phyloP scores from a whole-genome alignment of 2,113 vertebrate species.

The Onychorhynchus coronatus region DNA sequence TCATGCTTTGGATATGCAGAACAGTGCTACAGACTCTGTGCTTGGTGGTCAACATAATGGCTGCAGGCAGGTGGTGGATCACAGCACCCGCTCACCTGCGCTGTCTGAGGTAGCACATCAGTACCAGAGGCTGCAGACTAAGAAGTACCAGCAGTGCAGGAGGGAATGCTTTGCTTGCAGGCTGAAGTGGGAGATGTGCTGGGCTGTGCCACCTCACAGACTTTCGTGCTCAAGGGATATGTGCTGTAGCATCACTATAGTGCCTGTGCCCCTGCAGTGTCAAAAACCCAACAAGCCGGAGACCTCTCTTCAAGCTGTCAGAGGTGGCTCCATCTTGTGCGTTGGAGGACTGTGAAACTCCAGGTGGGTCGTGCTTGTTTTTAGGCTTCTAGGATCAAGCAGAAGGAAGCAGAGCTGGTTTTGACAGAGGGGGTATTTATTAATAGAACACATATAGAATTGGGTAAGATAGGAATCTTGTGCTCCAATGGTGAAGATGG shows the following conservation, averaged over 20 bases:
- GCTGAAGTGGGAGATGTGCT: not conserved
- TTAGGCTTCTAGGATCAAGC: not conserved
- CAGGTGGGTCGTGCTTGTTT: not conserved
- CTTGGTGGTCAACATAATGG: not conserved
- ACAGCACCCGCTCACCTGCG: fast-evolving
- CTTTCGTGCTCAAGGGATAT: not conserved
- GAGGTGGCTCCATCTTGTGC: not conserved
- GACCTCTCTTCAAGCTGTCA: not conserved
- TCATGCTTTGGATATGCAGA: not conserved
- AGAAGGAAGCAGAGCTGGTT: not conserved
- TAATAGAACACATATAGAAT: not conserved
- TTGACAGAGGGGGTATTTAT: not conserved
- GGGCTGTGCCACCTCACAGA: not conserved
- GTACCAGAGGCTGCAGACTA: not conserved
- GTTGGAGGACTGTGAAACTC: not conserved
- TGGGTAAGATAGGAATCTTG: not conserved
- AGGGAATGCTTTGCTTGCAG: not conserved
- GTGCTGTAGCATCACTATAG: not conserved
- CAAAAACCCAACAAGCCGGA: not conserved
- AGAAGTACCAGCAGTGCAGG: not conserved
- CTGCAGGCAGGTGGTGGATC: not conserved
- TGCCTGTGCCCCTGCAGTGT: not conserved
- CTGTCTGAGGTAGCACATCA: not conserved
- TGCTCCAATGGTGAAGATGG: not conserved
- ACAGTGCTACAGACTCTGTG: not conserved